Percentiles rank a stretch among this genome's conserved stretches.
These are phyloP conservation scores for Sanderia malayensis DNA, from an alignment of 30 jellyfish, hydroid and myxozoan genomes.

Conservation along the genomic window DNA sequence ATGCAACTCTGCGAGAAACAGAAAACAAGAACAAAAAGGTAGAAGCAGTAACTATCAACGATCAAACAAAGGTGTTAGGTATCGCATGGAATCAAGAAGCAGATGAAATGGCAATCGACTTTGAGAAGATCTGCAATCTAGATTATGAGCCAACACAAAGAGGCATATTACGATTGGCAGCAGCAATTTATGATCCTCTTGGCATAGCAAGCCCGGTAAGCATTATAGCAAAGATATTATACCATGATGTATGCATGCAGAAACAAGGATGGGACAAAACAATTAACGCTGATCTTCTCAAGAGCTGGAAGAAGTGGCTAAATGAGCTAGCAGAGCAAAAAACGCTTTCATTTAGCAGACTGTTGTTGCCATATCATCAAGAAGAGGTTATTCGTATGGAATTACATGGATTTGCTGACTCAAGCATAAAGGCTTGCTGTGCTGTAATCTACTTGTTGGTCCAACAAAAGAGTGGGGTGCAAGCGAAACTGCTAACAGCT, in stretches of 20 bases:
- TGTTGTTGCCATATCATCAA: neutral
- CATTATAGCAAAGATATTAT: conserved; percentile 17
- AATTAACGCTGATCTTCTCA: no score
- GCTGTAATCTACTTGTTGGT: neutral
- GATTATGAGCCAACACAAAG: conserved; percentile 20
- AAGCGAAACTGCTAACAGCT: neutral
- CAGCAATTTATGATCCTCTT: conserved; percentile 27
- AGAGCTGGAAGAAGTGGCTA: no score
- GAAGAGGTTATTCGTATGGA: conserved; percentile 1
- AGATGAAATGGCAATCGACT: conserved; percentile 24
- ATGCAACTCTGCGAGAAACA: neutral
- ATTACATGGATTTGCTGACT: no score
- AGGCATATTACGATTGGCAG: neutral
- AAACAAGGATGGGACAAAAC: no score
- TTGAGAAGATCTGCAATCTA: conserved; percentile 1
- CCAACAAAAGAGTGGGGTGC: neutral
- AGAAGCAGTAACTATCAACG: no score
- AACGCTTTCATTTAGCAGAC: neutral
- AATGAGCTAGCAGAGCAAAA: no score
- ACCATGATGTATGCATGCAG: conserved; percentile 37
- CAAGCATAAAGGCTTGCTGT: no score
- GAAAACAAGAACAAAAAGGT: neutral
- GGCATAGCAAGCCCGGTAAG: conserved; percentile 21
- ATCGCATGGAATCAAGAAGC: conserved; percentile 14
- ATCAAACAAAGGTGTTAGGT: no score